These are phyloP conservation scores for Eristalinus aeneus DNA, from an alignment of 2,888 invertebrate species.

Conservation along the genomic window DNA sequence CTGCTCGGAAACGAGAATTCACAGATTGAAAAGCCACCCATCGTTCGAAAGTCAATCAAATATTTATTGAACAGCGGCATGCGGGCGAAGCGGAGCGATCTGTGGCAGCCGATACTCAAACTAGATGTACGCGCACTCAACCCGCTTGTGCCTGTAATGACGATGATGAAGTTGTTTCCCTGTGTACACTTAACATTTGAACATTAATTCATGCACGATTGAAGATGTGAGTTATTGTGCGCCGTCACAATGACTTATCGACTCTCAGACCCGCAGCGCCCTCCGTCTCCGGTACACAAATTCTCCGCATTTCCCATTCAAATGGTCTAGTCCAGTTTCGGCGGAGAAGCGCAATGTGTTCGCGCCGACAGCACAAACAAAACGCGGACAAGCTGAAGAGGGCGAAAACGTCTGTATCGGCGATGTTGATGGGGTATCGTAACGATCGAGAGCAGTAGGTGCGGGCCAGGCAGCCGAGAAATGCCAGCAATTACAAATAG, in stretches of 20 bases:
- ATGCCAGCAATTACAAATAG: constrained; percentile 66
- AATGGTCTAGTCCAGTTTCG: constrained; percentile 50
- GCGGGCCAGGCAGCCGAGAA: constrained; percentile 49
- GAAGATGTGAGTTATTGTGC: constrained; percentile 66
- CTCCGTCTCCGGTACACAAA: background rate
- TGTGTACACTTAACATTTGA: constrained; percentile 67
- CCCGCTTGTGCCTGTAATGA: constrained; percentile 40
- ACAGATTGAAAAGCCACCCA: constrained; percentile 67
- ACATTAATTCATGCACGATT: constrained; percentile 69
- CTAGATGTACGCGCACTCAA: constrained; percentile 17
- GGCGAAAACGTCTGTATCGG: background rate
- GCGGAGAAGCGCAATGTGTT: constrained; percentile 36
- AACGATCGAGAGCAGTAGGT: constrained; percentile 24
- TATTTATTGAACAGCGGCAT: constrained; percentile 58
- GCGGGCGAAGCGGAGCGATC: background rate
- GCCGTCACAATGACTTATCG: constrained; percentile 66
- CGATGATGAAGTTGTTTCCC: constrained; percentile 68
- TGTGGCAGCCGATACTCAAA: background rate
- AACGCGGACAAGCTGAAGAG: background rate
- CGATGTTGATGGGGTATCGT: constrained; percentile 16
- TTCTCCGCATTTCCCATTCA: background rate
- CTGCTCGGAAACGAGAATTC: background rate
- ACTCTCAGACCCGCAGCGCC: constrained; percentile 25
- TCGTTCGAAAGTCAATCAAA: constrained; percentile 69
- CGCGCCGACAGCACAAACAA: constrained; percentile 47